Evolutionary conservation across 2,113 vertebrate genomes (phyloP), one percentile per base, ranked within the genome.

Genomic region (Gorsachius goisagi): DNA sequence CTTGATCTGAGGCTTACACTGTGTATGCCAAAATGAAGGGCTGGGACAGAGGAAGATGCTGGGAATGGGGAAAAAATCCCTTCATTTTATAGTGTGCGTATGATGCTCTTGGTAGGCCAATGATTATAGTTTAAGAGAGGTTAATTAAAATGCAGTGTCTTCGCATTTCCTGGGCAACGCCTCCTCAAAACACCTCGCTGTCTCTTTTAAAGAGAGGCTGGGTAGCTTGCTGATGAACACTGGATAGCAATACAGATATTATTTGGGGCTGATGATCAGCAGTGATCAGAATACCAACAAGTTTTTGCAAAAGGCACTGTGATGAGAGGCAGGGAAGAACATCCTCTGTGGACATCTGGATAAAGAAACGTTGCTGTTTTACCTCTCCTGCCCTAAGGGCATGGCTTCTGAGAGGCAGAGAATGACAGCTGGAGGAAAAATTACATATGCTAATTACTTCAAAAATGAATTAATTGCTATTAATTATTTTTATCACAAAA

Each of bases 401-500:
- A 44, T 67, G 28, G 90, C 87, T 97, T 95, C 80, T 53, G 82
- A 95, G 81, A 89, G 88, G 18, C 44, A 90, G 85, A 71, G 81
- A 81, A 39, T 77, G 74, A 81, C 81, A 97, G 78, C 81, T 85
- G 85, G 41, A 55, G 60, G 60, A 85, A 95, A 96, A 90, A 91
- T 93, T 59, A 64, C 85, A 27, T 92, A 88, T 90, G 93, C 49
- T 96, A 96, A 98, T 97, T 50, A 90, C 52, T 84, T 72, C 7
- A 80, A 94, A 90, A 97, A 88, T 26, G 35, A 97, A 97, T 96
- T 97, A 98, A 97, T 97, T 95, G 68, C 28, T 96, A 89, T 97
- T 97, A 97, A 96, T 97, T 98, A 93, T 97, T 97, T 97, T 97
- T 97, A 98, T 98, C 94, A 94, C 68, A 96, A 95, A 96, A 97